phyloP scores from a whole-genome alignment of 2,888 invertebrate genomes.

The Abscondita cerata region DNA sequence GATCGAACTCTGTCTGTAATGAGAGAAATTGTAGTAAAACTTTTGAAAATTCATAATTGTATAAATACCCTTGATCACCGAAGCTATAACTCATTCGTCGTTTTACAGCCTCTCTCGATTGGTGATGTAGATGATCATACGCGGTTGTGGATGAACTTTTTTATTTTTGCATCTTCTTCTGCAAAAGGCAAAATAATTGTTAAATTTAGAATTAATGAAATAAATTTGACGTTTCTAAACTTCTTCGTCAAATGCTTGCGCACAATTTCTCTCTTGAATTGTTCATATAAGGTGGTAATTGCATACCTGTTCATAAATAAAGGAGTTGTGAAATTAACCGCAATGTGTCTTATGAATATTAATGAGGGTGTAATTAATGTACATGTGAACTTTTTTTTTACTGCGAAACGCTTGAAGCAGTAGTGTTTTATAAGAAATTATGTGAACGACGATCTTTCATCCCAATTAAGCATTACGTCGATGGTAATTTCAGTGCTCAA shows the following conservation, averaged over 20 bases:
- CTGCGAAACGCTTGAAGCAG: too few relatives aligned
- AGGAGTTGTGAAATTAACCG: slow-evolving; percentile 10
- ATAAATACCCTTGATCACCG: slow-evolving; percentile 40
- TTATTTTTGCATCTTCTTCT: slow-evolving; percentile 1
- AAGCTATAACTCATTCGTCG: slow-evolving; percentile 44
- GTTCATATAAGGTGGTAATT: slow-evolving; percentile 10
- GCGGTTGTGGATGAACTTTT: slow-evolving; percentile 13
- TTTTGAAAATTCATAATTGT: background rate
- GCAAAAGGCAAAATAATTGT: slow-evolving; percentile 2
- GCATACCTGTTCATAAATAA: slow-evolving; percentile 14
- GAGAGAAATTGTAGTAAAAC: background rate
- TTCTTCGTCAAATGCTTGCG: too few relatives aligned
- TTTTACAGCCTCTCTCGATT: slow-evolving; percentile 11
- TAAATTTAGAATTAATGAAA: background rate
- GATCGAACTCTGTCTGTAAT: slow-evolving; percentile 42
- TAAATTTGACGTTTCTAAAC: too few relatives aligned
- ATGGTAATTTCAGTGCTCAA: too few relatives aligned
- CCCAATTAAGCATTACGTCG: too few relatives aligned
- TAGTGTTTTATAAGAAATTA: too few relatives aligned
- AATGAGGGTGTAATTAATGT: too few relatives aligned
- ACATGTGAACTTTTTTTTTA: too few relatives aligned
- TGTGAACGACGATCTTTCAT: too few relatives aligned
- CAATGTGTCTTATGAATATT: too few relatives aligned
- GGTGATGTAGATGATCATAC: slow-evolving; percentile 7
- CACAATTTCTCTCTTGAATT: too few relatives aligned